These are phyloP conservation scores for Arge pagana DNA, from an alignment of 2,888 invertebrate genomes.

Conservation along the genomic window DNA sequence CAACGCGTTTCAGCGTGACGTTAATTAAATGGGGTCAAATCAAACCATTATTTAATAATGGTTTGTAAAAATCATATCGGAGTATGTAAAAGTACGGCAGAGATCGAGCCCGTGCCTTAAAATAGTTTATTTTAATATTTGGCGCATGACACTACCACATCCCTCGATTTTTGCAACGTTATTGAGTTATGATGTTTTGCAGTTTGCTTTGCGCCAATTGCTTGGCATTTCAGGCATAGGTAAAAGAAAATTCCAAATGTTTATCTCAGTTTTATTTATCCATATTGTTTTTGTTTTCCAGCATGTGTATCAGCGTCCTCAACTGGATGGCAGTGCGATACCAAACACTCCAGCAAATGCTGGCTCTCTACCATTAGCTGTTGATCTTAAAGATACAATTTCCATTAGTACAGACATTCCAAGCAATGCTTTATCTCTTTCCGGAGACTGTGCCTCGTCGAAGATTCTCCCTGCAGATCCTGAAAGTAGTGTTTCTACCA, in stretches of 20 bases:
- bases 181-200: not conserved
- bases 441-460: no score
- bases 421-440: no score
- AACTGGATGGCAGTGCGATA: not conserved
- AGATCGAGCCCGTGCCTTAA: not conserved
- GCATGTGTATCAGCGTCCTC: conserved; percentile 3
- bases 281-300: no score
- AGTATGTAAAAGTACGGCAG: not conserved
- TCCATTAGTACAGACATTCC: not conserved
- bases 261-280: no score
- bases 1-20: not conserved
- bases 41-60: no score
- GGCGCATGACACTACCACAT: not conserved
- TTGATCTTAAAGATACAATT: not conserved
- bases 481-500: no score
- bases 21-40: not conserved
- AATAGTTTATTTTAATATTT: not conserved
- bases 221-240: no score
- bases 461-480: no score
- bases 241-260: not conserved
- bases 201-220: no score
- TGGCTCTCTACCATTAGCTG: not conserved
- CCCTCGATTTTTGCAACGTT: not conserved
- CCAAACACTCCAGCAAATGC: not conserved
- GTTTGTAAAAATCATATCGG: not conserved